phyloP scores from a whole-genome alignment of 2,797 vertebrate species.

The Pseudochirops corinnae region DNA sequence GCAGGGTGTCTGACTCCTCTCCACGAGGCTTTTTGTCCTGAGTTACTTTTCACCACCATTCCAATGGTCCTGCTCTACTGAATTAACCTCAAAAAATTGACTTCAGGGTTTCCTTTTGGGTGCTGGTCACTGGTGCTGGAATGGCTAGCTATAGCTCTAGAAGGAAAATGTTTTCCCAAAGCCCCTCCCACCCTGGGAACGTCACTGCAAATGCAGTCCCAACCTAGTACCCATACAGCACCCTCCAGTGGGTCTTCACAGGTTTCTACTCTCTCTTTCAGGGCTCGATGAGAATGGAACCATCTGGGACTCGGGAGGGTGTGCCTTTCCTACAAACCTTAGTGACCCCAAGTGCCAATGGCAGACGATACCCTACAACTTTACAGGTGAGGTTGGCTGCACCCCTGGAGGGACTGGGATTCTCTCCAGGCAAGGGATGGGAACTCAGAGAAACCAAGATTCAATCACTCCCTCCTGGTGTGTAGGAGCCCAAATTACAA shows the following conservation, averaged over 20 bases:
- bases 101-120: neutral
- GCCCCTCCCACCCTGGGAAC: neutral
- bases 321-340: rapidly evolving
- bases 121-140: neutral
- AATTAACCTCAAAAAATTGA: neutral
- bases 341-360: rapidly evolving
- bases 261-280: constrained; percentile 1
- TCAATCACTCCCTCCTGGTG: too few relatives aligned
- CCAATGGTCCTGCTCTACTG: neutral
- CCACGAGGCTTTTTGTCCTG: neutral
- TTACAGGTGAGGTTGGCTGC: neutral
- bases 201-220: neutral
- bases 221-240: neutral
- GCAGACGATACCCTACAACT: rapidly evolving
- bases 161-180: neutral
- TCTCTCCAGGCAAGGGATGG: rapidly evolving
- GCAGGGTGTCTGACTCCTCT: neutral
- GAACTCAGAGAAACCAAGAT: rapidly evolving
- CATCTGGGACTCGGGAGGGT: constrained; percentile 49
- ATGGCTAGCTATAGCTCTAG: neutral
- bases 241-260: neutral
- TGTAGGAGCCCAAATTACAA: neutral
- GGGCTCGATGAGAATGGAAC: neutral
- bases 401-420: neutral
- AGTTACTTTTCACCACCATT: neutral